Conservation (phyloP, 2,888 invertebrate genomes). For the Micoletzkya japonica region DNA sequence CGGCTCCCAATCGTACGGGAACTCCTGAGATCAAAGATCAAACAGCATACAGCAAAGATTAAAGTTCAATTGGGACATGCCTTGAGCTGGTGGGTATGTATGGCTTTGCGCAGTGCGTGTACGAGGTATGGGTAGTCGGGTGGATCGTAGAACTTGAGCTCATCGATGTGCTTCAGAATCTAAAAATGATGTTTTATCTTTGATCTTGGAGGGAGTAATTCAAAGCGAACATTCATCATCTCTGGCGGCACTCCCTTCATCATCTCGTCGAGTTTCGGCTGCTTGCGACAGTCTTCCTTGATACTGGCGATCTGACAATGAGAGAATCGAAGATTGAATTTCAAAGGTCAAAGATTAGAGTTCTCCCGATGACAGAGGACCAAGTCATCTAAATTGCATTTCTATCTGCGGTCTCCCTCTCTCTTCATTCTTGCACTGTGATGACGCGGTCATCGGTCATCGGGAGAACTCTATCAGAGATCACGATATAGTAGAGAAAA, state of each 20-base stretch:
- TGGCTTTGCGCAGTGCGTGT: conserved; percentile 5
- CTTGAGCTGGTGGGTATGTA: conserved; percentile 5
- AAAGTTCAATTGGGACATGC: too few species aligned
- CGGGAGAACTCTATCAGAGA: too few species aligned
- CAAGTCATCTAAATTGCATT: too few species aligned
- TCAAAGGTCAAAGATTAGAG: too few species aligned
- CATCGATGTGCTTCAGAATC: conserved; percentile 19
- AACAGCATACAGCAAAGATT: too few species aligned
- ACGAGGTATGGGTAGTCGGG: conserved; percentile 17
- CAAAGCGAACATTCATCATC: neutral
- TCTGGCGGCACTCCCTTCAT: conserved; percentile 12
- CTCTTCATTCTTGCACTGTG: too few species aligned
- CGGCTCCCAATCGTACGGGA: conserved; percentile 27
- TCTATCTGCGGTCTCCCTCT: too few species aligned
- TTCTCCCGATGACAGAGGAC: too few species aligned
- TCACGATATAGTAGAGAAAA: too few species aligned
- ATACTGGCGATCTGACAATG: conserved; percentile 17
- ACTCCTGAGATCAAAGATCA: conserved; percentile 10
- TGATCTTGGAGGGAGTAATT: neutral
- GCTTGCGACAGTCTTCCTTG: conserved; percentile 10
- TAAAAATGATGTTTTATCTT: neutral
- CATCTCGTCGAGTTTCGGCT: conserved; percentile 2
- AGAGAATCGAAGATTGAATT: too few species aligned
- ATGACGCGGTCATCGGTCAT: too few species aligned
- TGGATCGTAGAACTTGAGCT: neutral